Evolutionary conservation across 2,888 invertebrate species (phyloP), one percentile per base, ranked within the genome.

Genomic region (Apantesis nais): DNA sequence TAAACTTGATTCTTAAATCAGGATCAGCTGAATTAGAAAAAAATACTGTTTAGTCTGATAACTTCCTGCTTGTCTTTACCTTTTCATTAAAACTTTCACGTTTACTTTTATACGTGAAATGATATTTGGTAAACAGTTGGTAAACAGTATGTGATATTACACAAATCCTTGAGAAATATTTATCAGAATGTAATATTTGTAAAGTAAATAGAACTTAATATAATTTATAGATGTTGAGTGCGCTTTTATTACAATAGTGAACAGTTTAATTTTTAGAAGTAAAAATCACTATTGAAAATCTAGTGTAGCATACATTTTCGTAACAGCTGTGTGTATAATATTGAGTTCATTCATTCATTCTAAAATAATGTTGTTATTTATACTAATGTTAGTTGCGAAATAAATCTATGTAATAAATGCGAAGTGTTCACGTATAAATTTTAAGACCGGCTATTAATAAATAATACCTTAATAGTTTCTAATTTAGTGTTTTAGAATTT

Each of bases 381-480:
- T n/a, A n/a, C n/a, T n/a, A n/a, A n/a, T n/a, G n/a, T 48, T 11
- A 37, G 29, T 52, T 44, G 29, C 37, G 14, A 58, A 66, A 55
- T 64, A 60, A 66, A 70, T 62, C n/a, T 34, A 11, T 19, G 31
- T 31, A 2, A 55, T 65, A 39, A 62, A 70, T 66, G 65, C 52
- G 16, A 19, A 41, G 55, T 62, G 62, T 55, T 62, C 66, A 25
- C 55, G 44, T 58, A 41, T 62, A 70, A 66, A 66, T 70, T 70
- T 48, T 16, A 55, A 62, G n/a, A 62, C 41, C 62, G 25, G 41
- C 29, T 58, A 41, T 62, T 62, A 62, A 70, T 70, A 70, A 70
- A 70, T 70, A 41, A 70, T 29, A 62, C 66, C 66, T 70, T 70
- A 58, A 34, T 62, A 66, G 66, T 70, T 61, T 44, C 60, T 8